Evolutionary conservation across 2,888 invertebrate genomes (phyloP).

Genomic region (Drosophila mayaguana): DNA sequence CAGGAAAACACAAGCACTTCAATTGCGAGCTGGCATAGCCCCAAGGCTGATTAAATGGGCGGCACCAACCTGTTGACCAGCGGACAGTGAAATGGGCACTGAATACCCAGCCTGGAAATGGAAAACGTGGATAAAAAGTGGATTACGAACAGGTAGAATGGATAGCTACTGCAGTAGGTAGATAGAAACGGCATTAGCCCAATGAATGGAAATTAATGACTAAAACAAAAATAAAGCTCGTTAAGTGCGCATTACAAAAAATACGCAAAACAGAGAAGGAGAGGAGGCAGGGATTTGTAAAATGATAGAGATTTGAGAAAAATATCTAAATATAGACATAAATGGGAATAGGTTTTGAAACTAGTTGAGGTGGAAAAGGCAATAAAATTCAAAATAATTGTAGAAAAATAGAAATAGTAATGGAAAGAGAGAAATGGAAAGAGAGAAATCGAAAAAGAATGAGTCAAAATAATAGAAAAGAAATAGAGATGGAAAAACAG

Average conservation of each 20-base stretch:
- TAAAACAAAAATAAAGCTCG: background rate
- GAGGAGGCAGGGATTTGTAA: background rate
- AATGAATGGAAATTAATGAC: conserved; percentile 9
- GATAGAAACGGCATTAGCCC: background rate
- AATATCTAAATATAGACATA: background rate
- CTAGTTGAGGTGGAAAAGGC: background rate
- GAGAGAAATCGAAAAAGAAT: background rate
- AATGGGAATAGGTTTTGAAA: background rate
- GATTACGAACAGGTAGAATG: conserved; percentile 11
- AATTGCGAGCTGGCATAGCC: conserved; percentile 8
- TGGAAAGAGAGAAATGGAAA: background rate
- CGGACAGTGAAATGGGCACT: conserved; percentile 3
- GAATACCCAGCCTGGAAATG: background rate
- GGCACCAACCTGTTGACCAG: conserved; percentile 54
- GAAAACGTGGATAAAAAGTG: background rate
- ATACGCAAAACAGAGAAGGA: background rate
- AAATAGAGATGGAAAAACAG: background rate
- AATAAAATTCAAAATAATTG: background rate
- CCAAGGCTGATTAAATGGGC: conserved; percentile 42
- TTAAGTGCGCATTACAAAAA: background rate
- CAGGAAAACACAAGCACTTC: conserved; percentile 1
- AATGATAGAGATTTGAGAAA: background rate
- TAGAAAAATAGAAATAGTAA: too few species aligned
- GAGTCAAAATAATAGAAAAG: background rate
- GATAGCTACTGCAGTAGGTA: conserved; percentile 5